These are phyloP conservation scores for Nysson spinosus DNA, from an alignment of 2,888 invertebrate species.

Conservation along the genomic window DNA sequence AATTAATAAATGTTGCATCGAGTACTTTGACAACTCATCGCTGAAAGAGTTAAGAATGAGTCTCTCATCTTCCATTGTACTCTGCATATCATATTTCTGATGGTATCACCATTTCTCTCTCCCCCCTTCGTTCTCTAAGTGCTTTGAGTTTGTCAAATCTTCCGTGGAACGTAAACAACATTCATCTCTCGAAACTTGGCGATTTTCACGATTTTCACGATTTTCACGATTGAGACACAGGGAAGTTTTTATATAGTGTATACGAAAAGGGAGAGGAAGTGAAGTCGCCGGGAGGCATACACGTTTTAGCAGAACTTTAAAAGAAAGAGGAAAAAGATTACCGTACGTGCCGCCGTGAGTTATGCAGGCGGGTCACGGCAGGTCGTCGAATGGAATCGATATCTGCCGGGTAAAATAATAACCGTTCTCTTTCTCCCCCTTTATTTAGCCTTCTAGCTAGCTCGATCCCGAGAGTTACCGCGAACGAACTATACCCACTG, in stretches of 20 bases:
- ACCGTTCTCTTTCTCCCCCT: slow-evolving; percentile 43
- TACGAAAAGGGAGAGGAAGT: no score
- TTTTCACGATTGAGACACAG: no score
- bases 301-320: slow-evolving; percentile 10
- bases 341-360: slow-evolving; percentile 58
- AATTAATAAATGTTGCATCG: no score
- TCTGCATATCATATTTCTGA: not conserved
- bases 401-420: slow-evolving; percentile 62
- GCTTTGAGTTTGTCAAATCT: slow-evolving; percentile 27
- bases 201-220: no score
- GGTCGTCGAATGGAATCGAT: slow-evolving; percentile 70
- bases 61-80: no score
- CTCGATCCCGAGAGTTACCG: slow-evolving; percentile 12
- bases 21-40: no score
- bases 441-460: slow-evolving; percentile 2
- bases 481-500: slow-evolving; percentile 9
- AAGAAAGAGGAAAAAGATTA: slow-evolving; percentile 54
- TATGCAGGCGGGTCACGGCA: slow-evolving; percentile 69
- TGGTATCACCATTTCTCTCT: not conserved
- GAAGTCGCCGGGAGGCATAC: slow-evolving; percentile 20
- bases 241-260: no score
- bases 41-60: no score
- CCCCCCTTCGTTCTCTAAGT: not conserved
- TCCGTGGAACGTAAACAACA: slow-evolving; percentile 9
- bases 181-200: not conserved